A percentile compares a stretch with the other conserved stretches of the same genome.
Evolutionary conservation across 2,888 invertebrate species (phyloP).

Genomic region (Agrenia bidenticulata): DNA sequence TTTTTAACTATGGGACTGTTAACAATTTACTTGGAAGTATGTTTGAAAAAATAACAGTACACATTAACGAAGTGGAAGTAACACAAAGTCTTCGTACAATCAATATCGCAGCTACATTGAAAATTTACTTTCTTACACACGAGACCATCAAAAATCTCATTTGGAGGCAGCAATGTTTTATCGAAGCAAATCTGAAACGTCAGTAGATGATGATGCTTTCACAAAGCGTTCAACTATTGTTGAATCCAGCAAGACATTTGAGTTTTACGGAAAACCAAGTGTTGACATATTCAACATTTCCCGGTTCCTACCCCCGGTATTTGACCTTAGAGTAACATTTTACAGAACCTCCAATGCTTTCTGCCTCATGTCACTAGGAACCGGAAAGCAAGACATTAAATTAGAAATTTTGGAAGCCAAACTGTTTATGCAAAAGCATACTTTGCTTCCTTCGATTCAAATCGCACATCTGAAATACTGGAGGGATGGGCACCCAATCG

Average conservation of each 20-base stretch:
- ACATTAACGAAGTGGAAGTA: constrained; percentile 1
- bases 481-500: neutral
- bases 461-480: neutral
- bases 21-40: constrained; percentile 9
- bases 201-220: neutral
- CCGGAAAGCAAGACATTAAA: neutral
- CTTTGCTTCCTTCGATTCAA: neutral
- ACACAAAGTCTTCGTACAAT: neutral
- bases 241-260: neutral
- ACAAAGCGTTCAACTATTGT: neutral
- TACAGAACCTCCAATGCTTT: neutral
- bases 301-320: neutral
- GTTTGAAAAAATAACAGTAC: neutral
- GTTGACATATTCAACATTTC: neutral
- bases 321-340: constrained; percentile 2
- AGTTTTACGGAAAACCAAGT: neutral
- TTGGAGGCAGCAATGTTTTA: neutral
- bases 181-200: neutral
- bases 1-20: neutral
- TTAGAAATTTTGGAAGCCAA: constrained; percentile 1
- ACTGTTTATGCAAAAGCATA: constrained; percentile 5
- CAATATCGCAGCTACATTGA: constrained; percentile 2
- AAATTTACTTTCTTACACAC: neutral
- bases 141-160: constrained; percentile 9
- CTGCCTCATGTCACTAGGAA: neutral